Evolutionary conservation across 1,140 invertebrate species (phyloP), one percentile per base, ranked within the genome.

Genomic region (Planococcus citri): DNA sequence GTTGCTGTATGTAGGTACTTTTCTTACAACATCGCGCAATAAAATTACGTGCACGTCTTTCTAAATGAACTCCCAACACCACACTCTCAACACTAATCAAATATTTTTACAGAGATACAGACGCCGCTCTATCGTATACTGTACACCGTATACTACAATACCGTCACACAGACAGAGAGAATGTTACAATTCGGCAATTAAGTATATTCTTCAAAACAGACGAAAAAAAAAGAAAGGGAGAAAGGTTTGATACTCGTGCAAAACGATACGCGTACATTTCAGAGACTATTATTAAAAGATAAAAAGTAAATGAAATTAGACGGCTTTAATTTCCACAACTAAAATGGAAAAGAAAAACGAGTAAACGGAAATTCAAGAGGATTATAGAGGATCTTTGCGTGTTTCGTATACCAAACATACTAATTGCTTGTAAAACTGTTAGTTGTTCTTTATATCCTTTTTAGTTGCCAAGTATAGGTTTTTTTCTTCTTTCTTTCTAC

Each of bases 231-330:
- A 51, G n/a, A 51, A 51, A 51, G 17, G 41, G 2, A 51, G 33
- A 51, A 20, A 20, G 41, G 41, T 17, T 51, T 6, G 41, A 51
- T 51, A 51, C 41, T 51, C 41, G 10, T 51, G 41, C 6, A 51
- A 51, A 6, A n/a, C n/a, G 41, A 51, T 51, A 51, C 41, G 2
- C 41, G 41, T 9, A 51, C 41, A 51, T 20, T 51, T 4, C 17
- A 51, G 6, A 51, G 41, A 51, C 41, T n/a, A 20, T 51, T 51
- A 51, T 51, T 51, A 20, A 14, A 51, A 51, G 41, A 51, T 51
- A 51, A 51, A 51, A 51, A 51, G 41, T 51, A 51, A 51, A 51
- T 51, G n/a, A 51, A 51, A 51, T 51, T 51, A 51, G 41, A 51
- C 3, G 17, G 41, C 41, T 51, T 51, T 51, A 51, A 51, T 51